Percentiles rank a stretch among this genome's conserved stretches.
phyloP scores from a whole-genome alignment of 1,140 invertebrate genomes.

The Drosophila kurseongensis region DNA sequence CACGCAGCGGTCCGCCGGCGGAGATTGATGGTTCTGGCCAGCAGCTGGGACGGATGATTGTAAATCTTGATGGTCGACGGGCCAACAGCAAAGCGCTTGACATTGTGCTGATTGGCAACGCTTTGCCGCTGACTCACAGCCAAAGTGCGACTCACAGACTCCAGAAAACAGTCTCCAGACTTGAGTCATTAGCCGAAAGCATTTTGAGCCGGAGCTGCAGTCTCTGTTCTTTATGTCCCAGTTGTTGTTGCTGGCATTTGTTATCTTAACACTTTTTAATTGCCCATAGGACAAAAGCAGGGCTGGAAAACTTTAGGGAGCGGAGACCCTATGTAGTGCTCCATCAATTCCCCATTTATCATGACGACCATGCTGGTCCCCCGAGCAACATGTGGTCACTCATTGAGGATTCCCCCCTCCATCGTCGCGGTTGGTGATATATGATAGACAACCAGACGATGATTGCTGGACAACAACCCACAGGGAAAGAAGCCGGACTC shows the following conservation, averaged over 20 bases:
- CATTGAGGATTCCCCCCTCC: conserved; percentile 19
- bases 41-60: conserved; percentile 61
- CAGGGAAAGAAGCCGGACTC: conserved; percentile 1
- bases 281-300: conserved; percentile 35
- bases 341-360: conserved; percentile 42
- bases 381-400: conserved; percentile 35
- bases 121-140: conserved; percentile 51
- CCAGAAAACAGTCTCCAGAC: conserved; percentile 5
- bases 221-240: conserved; percentile 32
- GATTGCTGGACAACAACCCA: conserved; percentile 22
- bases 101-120: conserved; percentile 66
- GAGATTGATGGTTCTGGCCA: conserved; percentile 71
- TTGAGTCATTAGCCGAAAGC: conserved; percentile 69
- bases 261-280: conserved; percentile 75
- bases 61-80: conserved; percentile 58
- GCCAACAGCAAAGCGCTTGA: conserved; percentile 39
- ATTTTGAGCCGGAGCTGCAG: conserved; percentile 23
- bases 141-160: conserved; percentile 18
- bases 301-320: conserved; percentile 24
- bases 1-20: conserved; percentile 40
- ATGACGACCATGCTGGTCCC: conserved; percentile 33
- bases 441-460: conserved; percentile 45
- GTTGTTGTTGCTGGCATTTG: conserved; percentile 29
- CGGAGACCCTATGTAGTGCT: conserved; percentile 6
- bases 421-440: conserved; percentile 26